phyloP scores from a whole-genome alignment of 1,140 invertebrate genomes.

The Onthophagus taurus region DNA sequence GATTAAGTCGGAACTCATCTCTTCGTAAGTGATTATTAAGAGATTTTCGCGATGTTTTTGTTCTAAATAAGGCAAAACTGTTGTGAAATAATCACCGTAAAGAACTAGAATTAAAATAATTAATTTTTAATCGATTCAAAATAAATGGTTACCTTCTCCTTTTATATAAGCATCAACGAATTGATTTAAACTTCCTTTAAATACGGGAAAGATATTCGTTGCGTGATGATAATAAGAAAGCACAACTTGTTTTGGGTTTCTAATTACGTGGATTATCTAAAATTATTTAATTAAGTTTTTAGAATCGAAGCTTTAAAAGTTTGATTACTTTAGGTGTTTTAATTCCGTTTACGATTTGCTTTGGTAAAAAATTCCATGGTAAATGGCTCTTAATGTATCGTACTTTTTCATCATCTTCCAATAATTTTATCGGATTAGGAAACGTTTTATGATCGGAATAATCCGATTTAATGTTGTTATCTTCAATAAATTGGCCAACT shows the following conservation, averaged over 20 bases:
- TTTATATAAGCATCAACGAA: too few relatives aligned
- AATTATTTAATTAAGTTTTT: neutral
- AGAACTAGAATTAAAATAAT: conserved; percentile 41
- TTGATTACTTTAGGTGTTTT: neutral
- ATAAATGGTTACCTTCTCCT: too few relatives aligned
- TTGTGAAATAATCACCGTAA: conserved; percentile 51
- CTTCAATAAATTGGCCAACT: too few relatives aligned
- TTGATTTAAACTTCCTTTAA: too few relatives aligned
- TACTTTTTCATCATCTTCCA: conserved; percentile 36
- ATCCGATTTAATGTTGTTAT: too few relatives aligned
- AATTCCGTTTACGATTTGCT: neutral
- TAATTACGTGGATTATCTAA: conserved; percentile 62
- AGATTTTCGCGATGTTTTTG: conserved; percentile 44
- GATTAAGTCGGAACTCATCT: conserved; percentile 55
- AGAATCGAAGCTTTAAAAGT: too few relatives aligned
- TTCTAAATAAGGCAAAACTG: conserved; percentile 50
- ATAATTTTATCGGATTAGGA: neutral
- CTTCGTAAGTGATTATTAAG: conserved; percentile 54
- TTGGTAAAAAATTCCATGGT: conserved; percentile 34
- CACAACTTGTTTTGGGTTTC: conserved; percentile 79
- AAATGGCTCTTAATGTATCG: conserved; percentile 64
- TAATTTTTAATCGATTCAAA: too few relatives aligned
- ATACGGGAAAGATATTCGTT: neutral
- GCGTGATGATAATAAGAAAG: conserved; percentile 71
- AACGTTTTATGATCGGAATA: too few relatives aligned